Percentiles rank a stretch among this genome's conserved stretches.
Conservation (phyloP, 2,888 invertebrate species). For the Leptopilina syphax region DNA sequence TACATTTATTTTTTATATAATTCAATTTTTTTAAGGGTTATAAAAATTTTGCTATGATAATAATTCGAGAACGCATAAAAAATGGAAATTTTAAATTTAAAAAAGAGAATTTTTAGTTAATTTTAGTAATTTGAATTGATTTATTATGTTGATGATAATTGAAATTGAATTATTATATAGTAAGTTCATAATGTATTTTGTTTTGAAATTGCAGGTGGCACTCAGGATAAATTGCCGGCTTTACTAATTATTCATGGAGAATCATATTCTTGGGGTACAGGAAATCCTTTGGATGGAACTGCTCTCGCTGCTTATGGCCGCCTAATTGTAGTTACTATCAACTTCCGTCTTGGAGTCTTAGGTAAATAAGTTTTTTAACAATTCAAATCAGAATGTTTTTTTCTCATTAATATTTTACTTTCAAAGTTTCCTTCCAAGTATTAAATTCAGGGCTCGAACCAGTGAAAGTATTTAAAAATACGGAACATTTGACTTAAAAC, state of each 20-base stretch:
- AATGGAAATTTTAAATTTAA: too few species aligned
- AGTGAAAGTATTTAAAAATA: too few species aligned
- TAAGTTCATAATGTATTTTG: neutral
- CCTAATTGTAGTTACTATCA: slow-evolving; percentile 93
- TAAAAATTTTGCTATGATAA: neutral
- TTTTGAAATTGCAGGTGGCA: slow-evolving; percentile 76
- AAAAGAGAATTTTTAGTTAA: too few species aligned
- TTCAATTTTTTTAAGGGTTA: neutral
- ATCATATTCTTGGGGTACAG: slow-evolving; percentile 97
- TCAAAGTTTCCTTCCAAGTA: too few species aligned
- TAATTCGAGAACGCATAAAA: neutral
- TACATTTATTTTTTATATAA: neutral
- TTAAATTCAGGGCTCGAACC: too few species aligned
- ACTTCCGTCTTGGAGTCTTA: slow-evolving; percentile 92
- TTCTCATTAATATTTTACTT: too few species aligned
- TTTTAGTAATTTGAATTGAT: too few species aligned
- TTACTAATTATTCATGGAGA: slow-evolving; percentile 96
- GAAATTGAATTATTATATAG: too few species aligned
- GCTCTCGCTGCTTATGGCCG: slow-evolving; percentile 94
- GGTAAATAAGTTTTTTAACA: slow-evolving; percentile 79
- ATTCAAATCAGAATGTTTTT: neutral
- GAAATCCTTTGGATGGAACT: slow-evolving; percentile 98
- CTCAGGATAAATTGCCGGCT: slow-evolving; percentile 84
- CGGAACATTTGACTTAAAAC: too few species aligned
- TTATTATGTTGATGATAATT: too few species aligned